phyloP scores from a whole-genome alignment of 2,113 vertebrate genomes.

The Clarias batrachus region DNA sequence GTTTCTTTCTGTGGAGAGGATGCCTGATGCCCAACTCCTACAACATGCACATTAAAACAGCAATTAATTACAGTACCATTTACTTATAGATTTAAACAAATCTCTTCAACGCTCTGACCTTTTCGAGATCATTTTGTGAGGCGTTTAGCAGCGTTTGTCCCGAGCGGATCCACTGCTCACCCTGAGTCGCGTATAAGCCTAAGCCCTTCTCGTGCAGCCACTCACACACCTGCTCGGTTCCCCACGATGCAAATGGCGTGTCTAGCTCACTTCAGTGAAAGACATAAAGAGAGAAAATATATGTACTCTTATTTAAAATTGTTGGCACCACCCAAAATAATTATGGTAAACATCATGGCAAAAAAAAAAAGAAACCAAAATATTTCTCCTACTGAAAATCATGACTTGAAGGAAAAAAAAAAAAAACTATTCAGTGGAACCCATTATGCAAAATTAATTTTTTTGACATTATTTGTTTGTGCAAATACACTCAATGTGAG shows the following conservation, averaged over 20 bases:
- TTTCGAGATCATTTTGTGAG: constrained; percentile 92
- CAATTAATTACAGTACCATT: neutral
- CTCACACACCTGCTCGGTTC: constrained; percentile 85
- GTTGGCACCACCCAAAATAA: neutral
- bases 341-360: neutral
- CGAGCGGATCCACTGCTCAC: constrained; percentile 87
- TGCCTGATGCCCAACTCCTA: constrained; percentile 94
- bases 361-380: neutral
- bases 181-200: constrained; percentile 77
- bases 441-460: neutral
- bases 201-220: constrained; percentile 93
- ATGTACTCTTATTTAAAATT: neutral
- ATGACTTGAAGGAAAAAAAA: no score
- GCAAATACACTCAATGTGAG: no score
- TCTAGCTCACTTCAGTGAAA: constrained; percentile 75
- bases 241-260: constrained; percentile 89
- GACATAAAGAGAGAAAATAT: neutral
- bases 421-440: neutral
- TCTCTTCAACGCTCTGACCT: constrained; percentile 70
- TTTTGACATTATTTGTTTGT: no score
- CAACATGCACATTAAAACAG: neutral
- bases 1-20: constrained; percentile 90
- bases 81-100: neutral
- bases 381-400: neutral
- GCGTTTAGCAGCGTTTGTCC: constrained; percentile 90